phyloP scores from a whole-genome alignment of 2,888 invertebrate genomes.

The Lottia scabra region DNA sequence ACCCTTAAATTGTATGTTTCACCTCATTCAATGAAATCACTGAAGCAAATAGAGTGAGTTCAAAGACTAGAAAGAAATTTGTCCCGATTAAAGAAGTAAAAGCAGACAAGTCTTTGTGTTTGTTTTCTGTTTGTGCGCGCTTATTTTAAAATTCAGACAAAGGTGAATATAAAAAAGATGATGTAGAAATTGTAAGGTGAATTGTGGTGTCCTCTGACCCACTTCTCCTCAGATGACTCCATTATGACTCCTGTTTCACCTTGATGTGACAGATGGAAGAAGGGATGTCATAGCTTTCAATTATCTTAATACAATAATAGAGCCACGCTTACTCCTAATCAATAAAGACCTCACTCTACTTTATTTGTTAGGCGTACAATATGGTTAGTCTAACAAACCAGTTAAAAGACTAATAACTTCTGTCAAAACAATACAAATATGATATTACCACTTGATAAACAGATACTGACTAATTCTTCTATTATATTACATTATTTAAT shows the following conservation, averaged over 20 bases:
- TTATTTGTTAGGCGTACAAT: conserved; percentile 3
- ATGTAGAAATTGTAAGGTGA: conserved; percentile 4
- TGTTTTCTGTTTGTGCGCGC: conserved; percentile 1
- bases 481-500: no score
- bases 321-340: conserved; percentile 1
- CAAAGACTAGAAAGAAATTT: neutral
- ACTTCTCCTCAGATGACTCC: neutral
- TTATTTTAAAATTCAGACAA: conserved; percentile 5
- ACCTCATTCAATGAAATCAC: neutral
- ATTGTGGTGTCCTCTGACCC: conserved; percentile 3
- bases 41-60: neutral
- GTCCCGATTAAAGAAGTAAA: neutral
- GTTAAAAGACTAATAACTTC: neutral
- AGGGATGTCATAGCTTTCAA: conserved; percentile 7
- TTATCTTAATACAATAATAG: conserved; percentile 7
- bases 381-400: conserved; percentile 4
- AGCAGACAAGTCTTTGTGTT: conserved; percentile 4
- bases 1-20: neutral
- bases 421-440: neutral
- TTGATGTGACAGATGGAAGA: conserved; percentile 3
- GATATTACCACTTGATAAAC: neutral
- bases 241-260: conserved; percentile 4
- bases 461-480: no score
- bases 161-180: neutral
- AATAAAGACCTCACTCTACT: neutral